Conservation (phyloP, 2,113 vertebrate species). For the Strix uralensis region DNA sequence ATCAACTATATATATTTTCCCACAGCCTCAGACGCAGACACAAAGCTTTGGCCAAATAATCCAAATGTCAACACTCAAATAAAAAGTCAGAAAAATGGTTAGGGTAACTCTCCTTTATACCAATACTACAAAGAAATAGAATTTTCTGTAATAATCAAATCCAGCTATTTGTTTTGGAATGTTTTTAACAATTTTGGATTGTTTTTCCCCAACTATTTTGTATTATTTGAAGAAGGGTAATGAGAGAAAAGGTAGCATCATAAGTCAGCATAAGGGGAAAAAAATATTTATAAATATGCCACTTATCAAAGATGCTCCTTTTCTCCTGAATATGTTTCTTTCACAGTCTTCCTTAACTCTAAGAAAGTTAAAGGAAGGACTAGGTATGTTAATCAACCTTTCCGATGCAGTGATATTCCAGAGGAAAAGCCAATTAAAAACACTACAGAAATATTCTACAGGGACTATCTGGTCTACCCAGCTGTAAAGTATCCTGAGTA, state of each 20-base stretch:
- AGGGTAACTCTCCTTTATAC: background rate
- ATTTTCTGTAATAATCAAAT: background rate
- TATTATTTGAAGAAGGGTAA: background rate
- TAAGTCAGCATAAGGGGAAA: background rate
- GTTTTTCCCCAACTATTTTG: background rate
- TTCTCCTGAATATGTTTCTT: background rate
- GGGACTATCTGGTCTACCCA: background rate
- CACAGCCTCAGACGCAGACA: background rate
- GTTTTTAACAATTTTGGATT: background rate
- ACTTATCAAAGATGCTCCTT: background rate
- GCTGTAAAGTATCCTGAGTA: background rate
- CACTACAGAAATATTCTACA: background rate
- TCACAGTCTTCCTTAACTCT: background rate
- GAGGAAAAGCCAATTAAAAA: background rate
- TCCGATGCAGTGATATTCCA: background rate
- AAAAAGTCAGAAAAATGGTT: background rate
- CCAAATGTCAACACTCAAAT: background rate
- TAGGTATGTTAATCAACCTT: background rate
- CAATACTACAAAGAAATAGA: background rate
- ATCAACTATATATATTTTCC: background rate
- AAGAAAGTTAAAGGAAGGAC: background rate
- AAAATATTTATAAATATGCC: background rate
- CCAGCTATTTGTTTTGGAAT: background rate
- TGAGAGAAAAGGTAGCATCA: background rate
- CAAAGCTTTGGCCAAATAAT: background rate